These are phyloP conservation scores for Etheostoma spectabile DNA, from an alignment of 2,113 vertebrate genomes.

Conservation along the genomic window DNA sequence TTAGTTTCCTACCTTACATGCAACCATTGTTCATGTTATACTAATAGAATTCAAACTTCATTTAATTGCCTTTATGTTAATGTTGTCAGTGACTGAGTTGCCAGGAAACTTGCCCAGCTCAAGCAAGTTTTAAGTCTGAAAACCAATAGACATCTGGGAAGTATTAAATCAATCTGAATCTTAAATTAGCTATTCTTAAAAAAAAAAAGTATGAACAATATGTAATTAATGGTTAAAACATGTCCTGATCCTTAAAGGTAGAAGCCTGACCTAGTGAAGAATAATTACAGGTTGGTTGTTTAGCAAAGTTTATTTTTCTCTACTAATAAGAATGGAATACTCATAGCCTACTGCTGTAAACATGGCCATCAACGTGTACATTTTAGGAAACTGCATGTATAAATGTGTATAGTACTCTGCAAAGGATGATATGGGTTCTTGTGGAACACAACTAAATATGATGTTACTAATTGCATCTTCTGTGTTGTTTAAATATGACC, in stretches of 20 bases:
- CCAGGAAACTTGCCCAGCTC: background rate
- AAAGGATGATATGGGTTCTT: background rate
- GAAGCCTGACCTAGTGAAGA: background rate
- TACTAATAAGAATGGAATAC: slow-evolving; percentile 1
- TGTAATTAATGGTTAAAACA: slow-evolving; percentile 11
- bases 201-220: background rate
- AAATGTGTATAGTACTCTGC: slow-evolving; percentile 1
- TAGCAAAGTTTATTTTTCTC: slow-evolving; percentile 28
- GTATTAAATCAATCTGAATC: background rate
- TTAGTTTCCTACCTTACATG: background rate
- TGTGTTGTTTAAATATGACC: background rate
- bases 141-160: background rate
- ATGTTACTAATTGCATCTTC: background rate
- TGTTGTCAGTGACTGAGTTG: background rate
- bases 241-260: background rate
- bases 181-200: background rate
- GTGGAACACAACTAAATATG: background rate
- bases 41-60: background rate
- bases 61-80: slow-evolving; percentile 5
- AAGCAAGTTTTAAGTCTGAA: background rate
- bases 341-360: slow-evolving; percentile 8
- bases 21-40: background rate
- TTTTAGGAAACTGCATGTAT: slow-evolving; percentile 47
- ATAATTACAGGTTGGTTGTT: background rate
- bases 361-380: slow-evolving; percentile 32